These are phyloP conservation scores for Galagoides demidoff DNA, from an alignment of 2,797 vertebrate genomes.

Conservation along the genomic window DNA sequence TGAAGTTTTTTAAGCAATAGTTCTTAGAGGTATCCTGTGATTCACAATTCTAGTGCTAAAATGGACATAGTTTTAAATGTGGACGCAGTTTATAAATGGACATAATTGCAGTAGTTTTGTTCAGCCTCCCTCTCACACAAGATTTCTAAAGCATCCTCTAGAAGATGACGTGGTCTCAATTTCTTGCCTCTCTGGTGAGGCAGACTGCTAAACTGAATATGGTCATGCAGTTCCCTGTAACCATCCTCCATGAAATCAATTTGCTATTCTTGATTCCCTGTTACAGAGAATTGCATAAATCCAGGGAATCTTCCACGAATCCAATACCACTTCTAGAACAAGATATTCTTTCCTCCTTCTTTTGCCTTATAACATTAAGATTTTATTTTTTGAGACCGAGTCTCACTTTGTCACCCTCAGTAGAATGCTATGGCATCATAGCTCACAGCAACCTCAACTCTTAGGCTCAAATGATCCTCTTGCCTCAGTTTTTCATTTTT, in stretches of 20 bases:
- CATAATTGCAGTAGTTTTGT: background rate
- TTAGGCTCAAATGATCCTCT: too few relatives aligned
- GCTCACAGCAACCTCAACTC: too few relatives aligned
- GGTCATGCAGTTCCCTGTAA: background rate
- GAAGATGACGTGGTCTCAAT: background rate
- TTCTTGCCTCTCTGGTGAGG: background rate
- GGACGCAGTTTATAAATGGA: too few relatives aligned
- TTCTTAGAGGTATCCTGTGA: background rate
- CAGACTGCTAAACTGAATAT: background rate
- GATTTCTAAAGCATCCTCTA: background rate
- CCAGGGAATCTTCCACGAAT: background rate
- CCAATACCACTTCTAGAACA: background rate
- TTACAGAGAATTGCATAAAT: background rate
- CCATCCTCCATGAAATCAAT: background rate
- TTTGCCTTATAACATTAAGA: background rate
- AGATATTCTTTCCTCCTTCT: background rate
- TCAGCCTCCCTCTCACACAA: background rate
- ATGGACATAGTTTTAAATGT: background rate
- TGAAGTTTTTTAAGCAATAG: background rate
- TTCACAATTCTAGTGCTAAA: background rate
- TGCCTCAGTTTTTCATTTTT: too few relatives aligned
- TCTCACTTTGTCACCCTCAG: too few relatives aligned
- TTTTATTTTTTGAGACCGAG: too few relatives aligned
- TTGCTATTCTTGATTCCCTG: background rate
- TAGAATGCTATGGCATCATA: too few relatives aligned